A percentile compares a stretch with the other conserved stretches of the same genome.
Evolutionary conservation across 2,113 vertebrate species (phyloP).

Genomic region (Corythaeola cristata): DNA sequence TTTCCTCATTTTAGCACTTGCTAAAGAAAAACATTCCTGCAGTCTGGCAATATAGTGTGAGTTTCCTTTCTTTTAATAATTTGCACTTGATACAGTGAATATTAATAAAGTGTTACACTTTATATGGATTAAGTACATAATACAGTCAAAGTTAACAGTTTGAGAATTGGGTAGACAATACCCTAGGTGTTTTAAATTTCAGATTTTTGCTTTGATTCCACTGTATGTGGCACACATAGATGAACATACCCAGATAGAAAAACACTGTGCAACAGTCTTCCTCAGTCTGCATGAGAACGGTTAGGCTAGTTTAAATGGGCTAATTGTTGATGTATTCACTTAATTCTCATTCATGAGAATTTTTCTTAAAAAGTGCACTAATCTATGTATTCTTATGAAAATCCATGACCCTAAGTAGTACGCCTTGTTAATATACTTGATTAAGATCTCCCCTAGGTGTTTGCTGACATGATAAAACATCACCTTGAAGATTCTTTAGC

Average conservation of each 20-base stretch:
- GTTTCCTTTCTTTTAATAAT: neutral
- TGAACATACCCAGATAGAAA: neutral
- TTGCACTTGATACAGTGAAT: neutral
- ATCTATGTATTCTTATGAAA: neutral
- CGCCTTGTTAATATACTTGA: neutral
- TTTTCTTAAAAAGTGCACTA: neutral
- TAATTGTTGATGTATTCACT: neutral
- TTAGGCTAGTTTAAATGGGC: neutral
- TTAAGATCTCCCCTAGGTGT: neutral
- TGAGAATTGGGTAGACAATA: neutral
- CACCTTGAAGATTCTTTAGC: neutral
- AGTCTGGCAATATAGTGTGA: neutral
- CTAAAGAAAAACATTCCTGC: neutral
- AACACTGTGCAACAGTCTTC: neutral
- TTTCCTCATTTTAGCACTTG: neutral
- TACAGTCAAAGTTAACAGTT: neutral
- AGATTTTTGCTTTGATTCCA: neutral
- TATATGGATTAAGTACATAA: neutral
- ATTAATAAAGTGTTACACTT: neutral
- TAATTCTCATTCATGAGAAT: neutral
- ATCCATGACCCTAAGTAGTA: neutral
- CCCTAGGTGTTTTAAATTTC: neutral
- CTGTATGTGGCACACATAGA: neutral
- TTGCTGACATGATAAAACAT: neutral
- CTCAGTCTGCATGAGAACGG: neutral